Conservation (phyloP, 2,888 invertebrate species). For the Nematopogon swammerdamellus region DNA sequence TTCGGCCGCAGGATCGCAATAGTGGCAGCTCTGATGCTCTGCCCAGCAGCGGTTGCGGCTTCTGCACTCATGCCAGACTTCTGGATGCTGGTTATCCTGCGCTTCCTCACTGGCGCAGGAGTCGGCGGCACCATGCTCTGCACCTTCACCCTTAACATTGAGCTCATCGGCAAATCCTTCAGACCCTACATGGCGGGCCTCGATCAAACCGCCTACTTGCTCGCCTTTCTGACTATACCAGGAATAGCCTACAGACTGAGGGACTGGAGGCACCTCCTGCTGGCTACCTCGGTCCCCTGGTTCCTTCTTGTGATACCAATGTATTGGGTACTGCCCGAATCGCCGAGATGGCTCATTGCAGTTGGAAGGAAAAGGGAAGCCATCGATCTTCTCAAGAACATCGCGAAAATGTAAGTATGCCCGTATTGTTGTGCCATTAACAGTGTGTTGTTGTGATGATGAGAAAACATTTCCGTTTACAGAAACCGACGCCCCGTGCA, state of each 20-base stretch:
- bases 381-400: conserved; percentile 57
- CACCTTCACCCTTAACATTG: conserved; percentile 62
- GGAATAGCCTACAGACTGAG: conserved; percentile 57
- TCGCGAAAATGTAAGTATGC: conserved; percentile 48
- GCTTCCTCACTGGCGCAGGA: conserved; percentile 57
- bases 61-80: conserved; percentile 57
- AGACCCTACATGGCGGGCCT: conserved; percentile 54
- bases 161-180: conserved; percentile 55
- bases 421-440: no score
- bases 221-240: conserved; percentile 53
- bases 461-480: conserved; percentile 13
- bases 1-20: conserved; percentile 63
- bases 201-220: conserved; percentile 51
- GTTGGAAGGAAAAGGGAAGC: conserved; percentile 63
- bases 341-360: conserved; percentile 74
- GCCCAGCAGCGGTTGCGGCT: conserved; percentile 49
- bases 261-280: conserved; percentile 59
- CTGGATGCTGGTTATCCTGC: conserved; percentile 55
- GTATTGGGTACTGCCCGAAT: conserved; percentile 72
- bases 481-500: conserved; percentile 39
- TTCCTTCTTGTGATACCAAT: conserved; percentile 54
- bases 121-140: conserved; percentile 66
- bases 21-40: conserved; percentile 52
- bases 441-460: no score
- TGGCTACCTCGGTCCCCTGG: conserved; percentile 52